phyloP scores from a whole-genome alignment of 2,113 vertebrate species.

The Machaerirhynchus nigripectus region DNA sequence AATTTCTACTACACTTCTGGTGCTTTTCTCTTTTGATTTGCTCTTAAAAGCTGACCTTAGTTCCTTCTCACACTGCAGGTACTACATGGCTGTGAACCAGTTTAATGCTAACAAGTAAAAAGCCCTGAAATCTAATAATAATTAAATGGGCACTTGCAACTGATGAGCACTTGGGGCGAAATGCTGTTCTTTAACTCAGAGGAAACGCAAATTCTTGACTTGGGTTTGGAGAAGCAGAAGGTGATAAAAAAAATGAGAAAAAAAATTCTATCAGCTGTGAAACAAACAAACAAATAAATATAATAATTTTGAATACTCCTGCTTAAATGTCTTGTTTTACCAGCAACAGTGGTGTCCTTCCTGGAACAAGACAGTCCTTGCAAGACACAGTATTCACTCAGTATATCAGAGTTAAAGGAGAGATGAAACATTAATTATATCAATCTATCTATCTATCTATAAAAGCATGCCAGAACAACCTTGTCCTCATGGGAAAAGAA shows the following conservation, averaged over 20 bases:
- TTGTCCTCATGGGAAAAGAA: background rate
- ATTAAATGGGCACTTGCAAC: background rate
- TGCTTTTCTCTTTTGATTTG: background rate
- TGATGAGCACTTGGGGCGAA: background rate
- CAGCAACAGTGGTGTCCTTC: background rate
- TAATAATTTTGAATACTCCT: background rate
- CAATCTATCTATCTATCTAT: background rate
- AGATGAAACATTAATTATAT: background rate
- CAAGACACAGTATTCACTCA: background rate
- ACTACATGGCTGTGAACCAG: background rate
- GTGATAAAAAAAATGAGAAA: background rate
- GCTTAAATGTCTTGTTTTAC: background rate
- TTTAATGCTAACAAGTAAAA: background rate
- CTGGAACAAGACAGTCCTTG: background rate
- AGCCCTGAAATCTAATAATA: background rate
- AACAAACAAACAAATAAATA: background rate
- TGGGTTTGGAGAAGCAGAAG: background rate
- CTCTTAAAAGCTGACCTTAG: background rate
- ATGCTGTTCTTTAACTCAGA: background rate
- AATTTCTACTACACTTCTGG: background rate
- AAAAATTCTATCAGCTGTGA: background rate
- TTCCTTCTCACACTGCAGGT: background rate
- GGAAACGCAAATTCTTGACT: background rate
- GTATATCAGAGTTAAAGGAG: background rate
- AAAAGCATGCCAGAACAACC: background rate